phyloP scores from a whole-genome alignment of 64 coral and sea anemone species.

The Montipora efflorescens region DNA sequence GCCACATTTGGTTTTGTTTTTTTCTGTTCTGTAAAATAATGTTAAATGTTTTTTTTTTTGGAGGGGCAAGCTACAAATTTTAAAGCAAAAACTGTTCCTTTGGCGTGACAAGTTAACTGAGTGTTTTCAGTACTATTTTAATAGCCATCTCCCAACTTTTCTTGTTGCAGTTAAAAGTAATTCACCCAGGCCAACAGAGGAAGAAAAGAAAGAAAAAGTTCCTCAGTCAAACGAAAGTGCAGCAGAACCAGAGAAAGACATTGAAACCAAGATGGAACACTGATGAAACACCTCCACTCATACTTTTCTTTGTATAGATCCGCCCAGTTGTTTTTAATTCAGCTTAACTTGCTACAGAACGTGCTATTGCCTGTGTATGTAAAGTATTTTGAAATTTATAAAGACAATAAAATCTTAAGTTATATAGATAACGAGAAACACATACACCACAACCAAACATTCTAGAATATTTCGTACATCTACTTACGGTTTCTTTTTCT shows the following conservation, averaged over 20 bases:
- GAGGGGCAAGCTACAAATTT: no score
- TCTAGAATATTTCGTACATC: no score
- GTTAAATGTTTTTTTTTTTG: not conserved
- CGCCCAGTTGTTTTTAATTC: not conserved
- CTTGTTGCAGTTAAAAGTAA: slow-evolving; percentile 35
- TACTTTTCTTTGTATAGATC: slow-evolving; percentile 29
- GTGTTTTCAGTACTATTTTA: not conserved
- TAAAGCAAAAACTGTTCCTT: no score
- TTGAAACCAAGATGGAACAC: slow-evolving; percentile 45
- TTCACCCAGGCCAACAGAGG: slow-evolving; percentile 23
- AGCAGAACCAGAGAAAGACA: not conserved
- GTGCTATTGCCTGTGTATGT: not conserved
- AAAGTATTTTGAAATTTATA: slow-evolving; percentile 12
- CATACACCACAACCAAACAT: no score
- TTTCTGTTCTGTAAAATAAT: not conserved
- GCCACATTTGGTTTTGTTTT: not conserved
- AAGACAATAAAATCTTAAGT: slow-evolving; percentile 51
- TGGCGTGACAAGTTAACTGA: no score
- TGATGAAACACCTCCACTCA: not conserved
- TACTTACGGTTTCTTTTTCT: not conserved
- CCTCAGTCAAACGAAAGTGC: slow-evolving; percentile 10
- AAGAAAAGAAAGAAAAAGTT: slow-evolving; percentile 35
- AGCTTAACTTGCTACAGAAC: not conserved
- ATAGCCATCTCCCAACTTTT: not conserved
- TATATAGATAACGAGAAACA: not conserved